phyloP scores from a whole-genome alignment of 2,113 vertebrate species.

The Syngnathus floridae region DNA sequence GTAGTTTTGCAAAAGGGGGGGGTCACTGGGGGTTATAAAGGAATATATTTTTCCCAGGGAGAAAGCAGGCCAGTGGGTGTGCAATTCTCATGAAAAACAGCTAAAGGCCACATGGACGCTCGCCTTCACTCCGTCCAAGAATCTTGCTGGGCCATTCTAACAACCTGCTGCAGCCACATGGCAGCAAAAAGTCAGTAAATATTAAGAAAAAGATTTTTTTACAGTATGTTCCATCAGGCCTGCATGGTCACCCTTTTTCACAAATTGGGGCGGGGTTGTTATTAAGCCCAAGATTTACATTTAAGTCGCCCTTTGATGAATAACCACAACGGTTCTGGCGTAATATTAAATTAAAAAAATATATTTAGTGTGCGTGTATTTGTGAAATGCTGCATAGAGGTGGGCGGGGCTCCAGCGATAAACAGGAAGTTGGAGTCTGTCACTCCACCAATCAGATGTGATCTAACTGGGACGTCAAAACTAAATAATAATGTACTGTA shows the following conservation, averaged over 20 bases:
- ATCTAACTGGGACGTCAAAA: constrained; percentile 29
- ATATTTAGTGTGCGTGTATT: background rate
- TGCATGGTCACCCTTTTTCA: background rate
- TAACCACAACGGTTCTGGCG: too few relatives aligned
- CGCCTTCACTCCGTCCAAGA: constrained; percentile 13
- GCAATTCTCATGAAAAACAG: constrained; percentile 44
- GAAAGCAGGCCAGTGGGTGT: constrained; percentile 51
- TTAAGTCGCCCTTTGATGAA: too few relatives aligned
- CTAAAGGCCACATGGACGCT: constrained; percentile 42
- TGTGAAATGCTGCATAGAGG: background rate
- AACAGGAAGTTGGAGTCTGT: background rate
- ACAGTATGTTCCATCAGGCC: background rate
- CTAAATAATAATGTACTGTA: constrained; percentile 29
- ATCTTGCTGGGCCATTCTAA: constrained; percentile 46
- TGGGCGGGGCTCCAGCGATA: background rate
- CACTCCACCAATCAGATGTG: constrained; percentile 46
- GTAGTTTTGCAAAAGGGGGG: constrained; percentile 21
- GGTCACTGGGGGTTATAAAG: constrained; percentile 33
- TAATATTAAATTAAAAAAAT: too few relatives aligned
- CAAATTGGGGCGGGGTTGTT: too few relatives aligned
- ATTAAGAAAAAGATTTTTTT: background rate
- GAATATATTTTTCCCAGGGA: constrained; percentile 49
- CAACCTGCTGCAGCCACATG: constrained; percentile 30
- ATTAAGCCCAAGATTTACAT: too few relatives aligned
- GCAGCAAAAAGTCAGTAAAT: constrained; percentile 25